Conservation (phyloP, 2,113 vertebrate genomes). For the Murina feae region DNA sequence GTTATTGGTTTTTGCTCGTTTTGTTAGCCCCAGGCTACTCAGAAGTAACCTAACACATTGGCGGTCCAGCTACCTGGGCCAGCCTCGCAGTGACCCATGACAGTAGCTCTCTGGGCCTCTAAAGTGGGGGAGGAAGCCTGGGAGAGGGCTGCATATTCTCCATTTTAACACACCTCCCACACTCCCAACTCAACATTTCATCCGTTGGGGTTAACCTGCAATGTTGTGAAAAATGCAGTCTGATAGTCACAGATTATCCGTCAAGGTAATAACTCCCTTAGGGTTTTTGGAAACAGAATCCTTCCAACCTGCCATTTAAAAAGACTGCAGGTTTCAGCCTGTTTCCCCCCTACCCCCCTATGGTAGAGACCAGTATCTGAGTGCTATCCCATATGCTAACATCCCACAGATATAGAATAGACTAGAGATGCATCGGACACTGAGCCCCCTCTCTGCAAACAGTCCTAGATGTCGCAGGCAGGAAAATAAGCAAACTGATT, state of each 20-base stretch:
- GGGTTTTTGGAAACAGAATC: constrained; percentile 5
- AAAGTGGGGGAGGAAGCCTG: neutral
- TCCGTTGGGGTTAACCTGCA: constrained; percentile 26
- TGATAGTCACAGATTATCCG: constrained; percentile 28
- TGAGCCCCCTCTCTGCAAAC: neutral
- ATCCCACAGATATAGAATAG: neutral
- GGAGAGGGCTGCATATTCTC: neutral
- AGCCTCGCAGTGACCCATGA: neutral
- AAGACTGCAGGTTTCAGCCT: constrained; percentile 22
- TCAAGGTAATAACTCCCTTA: constrained; percentile 48
- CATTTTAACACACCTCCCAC: neutral
- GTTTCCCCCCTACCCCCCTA: neutral
- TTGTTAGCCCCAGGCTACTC: neutral
- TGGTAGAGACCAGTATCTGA: neutral
- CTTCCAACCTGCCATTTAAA: constrained; percentile 48
- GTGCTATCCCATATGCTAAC: neutral
- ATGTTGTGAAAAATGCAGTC: constrained; percentile 33
- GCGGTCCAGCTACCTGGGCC: neutral
- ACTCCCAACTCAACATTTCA: constrained; percentile 16
- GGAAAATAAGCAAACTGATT: neutral
- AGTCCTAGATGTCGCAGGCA: neutral
- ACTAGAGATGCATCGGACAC: neutral
- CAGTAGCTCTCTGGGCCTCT: neutral
- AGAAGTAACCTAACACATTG: neutral
- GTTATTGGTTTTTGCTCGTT: neutral